These are phyloP conservation scores for Drosophila bifasciata DNA, from an alignment of 1,140 invertebrate species.

Conservation along the genomic window DNA sequence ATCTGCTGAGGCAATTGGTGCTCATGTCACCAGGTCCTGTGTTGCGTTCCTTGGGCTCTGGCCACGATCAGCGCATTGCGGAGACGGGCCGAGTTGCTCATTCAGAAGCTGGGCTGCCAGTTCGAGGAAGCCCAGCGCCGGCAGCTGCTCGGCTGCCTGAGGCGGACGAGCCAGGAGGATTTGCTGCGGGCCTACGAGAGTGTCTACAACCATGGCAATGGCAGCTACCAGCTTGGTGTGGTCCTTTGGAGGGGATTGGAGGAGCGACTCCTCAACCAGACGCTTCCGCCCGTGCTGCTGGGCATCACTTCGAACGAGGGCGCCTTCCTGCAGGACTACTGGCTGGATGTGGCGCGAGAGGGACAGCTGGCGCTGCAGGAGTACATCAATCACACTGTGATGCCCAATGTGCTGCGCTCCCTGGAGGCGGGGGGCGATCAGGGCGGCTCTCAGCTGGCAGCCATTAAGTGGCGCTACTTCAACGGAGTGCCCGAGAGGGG, in stretches of 20 bases:
- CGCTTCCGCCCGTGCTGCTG: slow-evolving; percentile 52
- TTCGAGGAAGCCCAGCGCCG: slow-evolving; percentile 74
- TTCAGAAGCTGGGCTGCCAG: slow-evolving; percentile 85
- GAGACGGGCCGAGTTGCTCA: slow-evolving; percentile 86
- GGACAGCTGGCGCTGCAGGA: slow-evolving; percentile 84
- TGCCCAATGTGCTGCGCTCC: slow-evolving; percentile 84
- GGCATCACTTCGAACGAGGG: slow-evolving; percentile 86
- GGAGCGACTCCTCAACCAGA: slow-evolving; percentile 80
- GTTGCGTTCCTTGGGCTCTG: slow-evolving; percentile 73
- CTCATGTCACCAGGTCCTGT: slow-evolving; percentile 90
- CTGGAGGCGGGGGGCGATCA: slow-evolving; percentile 38
- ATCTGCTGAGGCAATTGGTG: slow-evolving; percentile 80
- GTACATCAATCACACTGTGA: slow-evolving; percentile 85
- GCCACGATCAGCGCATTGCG: slow-evolving; percentile 59
- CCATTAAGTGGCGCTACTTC: slow-evolving; percentile 86
- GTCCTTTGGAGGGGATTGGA: slow-evolving; percentile 85
- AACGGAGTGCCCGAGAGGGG: slow-evolving; percentile 29
- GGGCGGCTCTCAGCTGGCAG: slow-evolving; percentile 72
- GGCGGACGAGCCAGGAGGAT: slow-evolving; percentile 85
- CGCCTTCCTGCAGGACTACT: slow-evolving; percentile 85
- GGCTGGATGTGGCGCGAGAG: slow-evolving; percentile 85
- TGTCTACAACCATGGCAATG: slow-evolving; percentile 86
- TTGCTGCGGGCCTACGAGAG: slow-evolving; percentile 86
- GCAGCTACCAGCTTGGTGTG: slow-evolving; percentile 85
- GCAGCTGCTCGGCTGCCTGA: slow-evolving; percentile 86